These are phyloP conservation scores for Drosophila pegasa DNA, from an alignment of 2,888 invertebrate genomes.

Conservation along the genomic window DNA sequence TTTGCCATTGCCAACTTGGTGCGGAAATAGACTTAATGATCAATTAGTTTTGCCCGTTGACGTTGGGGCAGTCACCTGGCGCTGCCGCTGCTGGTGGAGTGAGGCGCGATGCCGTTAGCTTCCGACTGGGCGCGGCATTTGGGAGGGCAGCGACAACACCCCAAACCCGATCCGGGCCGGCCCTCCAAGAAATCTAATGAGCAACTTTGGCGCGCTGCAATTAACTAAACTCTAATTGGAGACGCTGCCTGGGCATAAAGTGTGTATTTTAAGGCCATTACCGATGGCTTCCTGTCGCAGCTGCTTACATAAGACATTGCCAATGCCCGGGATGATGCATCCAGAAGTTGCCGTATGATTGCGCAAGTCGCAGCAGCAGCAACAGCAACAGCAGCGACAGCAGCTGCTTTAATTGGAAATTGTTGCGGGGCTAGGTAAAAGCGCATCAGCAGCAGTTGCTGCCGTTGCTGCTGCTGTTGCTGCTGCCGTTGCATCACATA, in stretches of 20 bases:
- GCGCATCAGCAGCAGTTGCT: conserved; percentile 41
- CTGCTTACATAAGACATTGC: conserved; percentile 54
- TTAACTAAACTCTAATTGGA: conserved; percentile 75
- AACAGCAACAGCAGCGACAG: conserved; percentile 30
- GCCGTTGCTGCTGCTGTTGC: conserved; percentile 26
- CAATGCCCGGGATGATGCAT: conserved; percentile 56
- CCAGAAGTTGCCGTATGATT: conserved; percentile 75
- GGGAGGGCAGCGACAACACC: conserved; percentile 27
- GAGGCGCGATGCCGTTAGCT: conserved; percentile 55
- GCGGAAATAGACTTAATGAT: conserved; percentile 79
- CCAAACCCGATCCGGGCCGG: too few relatives aligned
- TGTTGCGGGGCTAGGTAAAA: conserved; percentile 64
- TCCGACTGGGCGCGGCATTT: conserved; percentile 65
- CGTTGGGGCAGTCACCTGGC: conserved; percentile 21
- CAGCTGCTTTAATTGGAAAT: conserved; percentile 78
- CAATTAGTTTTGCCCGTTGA: conserved; percentile 70
- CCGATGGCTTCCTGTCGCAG: conserved; percentile 76
- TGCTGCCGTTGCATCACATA: conserved; percentile 60
- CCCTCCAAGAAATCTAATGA: conserved; percentile 54
- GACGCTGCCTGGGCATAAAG: conserved; percentile 73
- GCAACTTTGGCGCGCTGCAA: conserved; percentile 72
- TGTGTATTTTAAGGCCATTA: conserved; percentile 79
- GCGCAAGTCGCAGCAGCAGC: conserved; percentile 64
- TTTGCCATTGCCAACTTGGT: conserved; percentile 52
- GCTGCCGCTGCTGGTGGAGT: not conserved